Base-by-base conservation (phyloP, 53 echinoderm and acorn worm genomes). In the Apostichopus leukothele region DNA sequence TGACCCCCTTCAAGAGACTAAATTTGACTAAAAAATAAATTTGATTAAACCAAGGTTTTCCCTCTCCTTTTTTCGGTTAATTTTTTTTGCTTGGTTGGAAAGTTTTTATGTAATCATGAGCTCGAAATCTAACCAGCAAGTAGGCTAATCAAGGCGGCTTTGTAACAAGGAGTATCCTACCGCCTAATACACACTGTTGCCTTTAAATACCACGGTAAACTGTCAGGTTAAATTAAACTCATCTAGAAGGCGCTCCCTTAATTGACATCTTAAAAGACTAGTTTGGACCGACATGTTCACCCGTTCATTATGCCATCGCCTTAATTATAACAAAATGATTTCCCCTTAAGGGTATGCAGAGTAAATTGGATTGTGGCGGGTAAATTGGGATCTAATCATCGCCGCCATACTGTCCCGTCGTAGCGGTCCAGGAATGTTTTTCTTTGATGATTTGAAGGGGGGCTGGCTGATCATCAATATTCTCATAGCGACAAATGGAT, bases 261-360 rank as follows among this genome's bases (percentile, higher is more conserved):
- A 79, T 79, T 79, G 79, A 79, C 79, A 79, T 79, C 53, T 79
- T 79, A 53, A 79, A 18, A 79, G 79, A 79, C 79, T 79, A 51
- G 79, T 79, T 79, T 79, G 79, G 79, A 19, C 53, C n/a, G 53
- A 79, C 52, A 19, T 79, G 79, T 79, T 79, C 51, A 19, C 51
- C 52, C 53, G 53, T 79, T 79, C 79, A 79, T 79, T 79, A 79
- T 79, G 79, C 20, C 79, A 51, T 79, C 79, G 19, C 53, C 79
- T 79, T 79, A 79, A 79, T 79, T 79, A 51, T 51, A 79, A 79
- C 79, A 53, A 79, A 79, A 79, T 79, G 51, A 79, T 79, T 79
- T 79, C 79, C 51, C 79, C 79, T 79, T 79, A 13, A 79, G 79
- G 79, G 79, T 53, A 52, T 53, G 79, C 16, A 52, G 50, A 19